Base-by-base conservation (phyloP, 1,140 invertebrate genomes). In the honey bee (Apis mellifera) region DNA sequence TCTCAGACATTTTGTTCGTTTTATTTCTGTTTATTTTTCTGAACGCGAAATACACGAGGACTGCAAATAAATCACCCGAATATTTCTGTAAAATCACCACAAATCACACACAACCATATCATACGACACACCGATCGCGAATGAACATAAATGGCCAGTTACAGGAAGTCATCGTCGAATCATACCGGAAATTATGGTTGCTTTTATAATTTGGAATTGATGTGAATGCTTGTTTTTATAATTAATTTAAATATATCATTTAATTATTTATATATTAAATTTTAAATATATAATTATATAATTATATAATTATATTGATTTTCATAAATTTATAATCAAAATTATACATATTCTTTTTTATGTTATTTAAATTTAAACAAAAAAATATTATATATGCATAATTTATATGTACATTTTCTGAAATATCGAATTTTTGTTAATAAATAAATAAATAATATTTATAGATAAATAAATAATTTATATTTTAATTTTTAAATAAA, bases 1-100 rank as follows among this genome's bases (percentile, higher is more conserved):
- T 90, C 85, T 94, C 93, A 76, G 93, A 89, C 93, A 94, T 90
- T 74, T 91, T 83, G 65, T 64, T n/a, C 32, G 32, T 48, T 81
- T 2, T 82, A 13, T 83, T 79, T 74, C 17, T 85, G 5, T 71
- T 32, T 74, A 19, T 72, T 19, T 62, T 42, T 60, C 52, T 21
- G 13, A 23, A 72, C 52, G 15, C 23, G 26, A 66, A 19, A 52
- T 42, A 65, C 42, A 59, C 68, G 54, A 71, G 52, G 54, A 66
- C 62, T 48, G 76, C 68, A 76, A 50, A 64, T 23, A 54, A 55
- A 76, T 32, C n/a, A 68, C 55, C 32, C 80, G 55, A 77, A 69
- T 70, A 69, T 48, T 9, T 23, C 21, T 9, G 42, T 64, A 82
- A 72, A n/a, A 62, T 78, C 68, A 79, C 64, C 62, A 78, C 60